phyloP scores from a whole-genome alignment of 2,888 invertebrate species.

The Hartigia nigra region DNA sequence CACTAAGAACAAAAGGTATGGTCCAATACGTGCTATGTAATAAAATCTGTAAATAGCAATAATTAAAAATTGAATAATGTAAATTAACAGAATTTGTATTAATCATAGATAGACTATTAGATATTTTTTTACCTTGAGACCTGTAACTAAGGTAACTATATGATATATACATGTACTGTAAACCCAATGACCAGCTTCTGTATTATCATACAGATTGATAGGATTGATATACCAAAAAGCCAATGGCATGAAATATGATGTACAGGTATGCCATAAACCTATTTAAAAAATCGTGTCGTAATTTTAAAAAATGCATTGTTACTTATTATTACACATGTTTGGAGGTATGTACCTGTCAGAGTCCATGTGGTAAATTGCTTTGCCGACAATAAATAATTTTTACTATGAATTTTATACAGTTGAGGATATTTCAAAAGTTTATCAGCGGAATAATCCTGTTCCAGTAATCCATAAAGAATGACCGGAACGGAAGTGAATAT shows the following conservation, averaged over 20 bases:
- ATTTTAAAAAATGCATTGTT: constrained; percentile 5
- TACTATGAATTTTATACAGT: constrained; percentile 74
- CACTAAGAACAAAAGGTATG: constrained; percentile 69
- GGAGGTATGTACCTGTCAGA: constrained; percentile 56
- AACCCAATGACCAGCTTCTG: constrained; percentile 69
- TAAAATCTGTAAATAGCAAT: constrained; percentile 48
- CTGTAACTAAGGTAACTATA: constrained; percentile 49
- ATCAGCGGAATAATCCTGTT: constrained; percentile 75
- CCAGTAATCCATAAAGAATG: constrained; percentile 78
- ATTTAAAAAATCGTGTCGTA: constrained; percentile 38
- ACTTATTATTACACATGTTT: background rate
- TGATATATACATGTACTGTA: constrained; percentile 56
- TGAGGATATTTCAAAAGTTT: constrained; percentile 72
- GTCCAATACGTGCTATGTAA: constrained; percentile 72
- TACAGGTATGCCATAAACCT: constrained; percentile 74
- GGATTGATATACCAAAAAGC: constrained; percentile 66
- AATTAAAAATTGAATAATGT: background rate
- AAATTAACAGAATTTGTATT: background rate
- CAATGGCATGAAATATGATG: constrained; percentile 72
- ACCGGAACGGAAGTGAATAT: constrained; percentile 82
- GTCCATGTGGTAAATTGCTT: constrained; percentile 74
- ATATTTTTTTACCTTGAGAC: constrained; percentile 46
- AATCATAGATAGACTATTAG: background rate
- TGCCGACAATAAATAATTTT: constrained; percentile 75
- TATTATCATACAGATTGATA: constrained; percentile 68